A percentile compares a stretch with the other conserved stretches of the same genome.
Evolutionary conservation across 2,888 invertebrate genomes (phyloP).

Genomic region (Orthonevra nobilis): DNA sequence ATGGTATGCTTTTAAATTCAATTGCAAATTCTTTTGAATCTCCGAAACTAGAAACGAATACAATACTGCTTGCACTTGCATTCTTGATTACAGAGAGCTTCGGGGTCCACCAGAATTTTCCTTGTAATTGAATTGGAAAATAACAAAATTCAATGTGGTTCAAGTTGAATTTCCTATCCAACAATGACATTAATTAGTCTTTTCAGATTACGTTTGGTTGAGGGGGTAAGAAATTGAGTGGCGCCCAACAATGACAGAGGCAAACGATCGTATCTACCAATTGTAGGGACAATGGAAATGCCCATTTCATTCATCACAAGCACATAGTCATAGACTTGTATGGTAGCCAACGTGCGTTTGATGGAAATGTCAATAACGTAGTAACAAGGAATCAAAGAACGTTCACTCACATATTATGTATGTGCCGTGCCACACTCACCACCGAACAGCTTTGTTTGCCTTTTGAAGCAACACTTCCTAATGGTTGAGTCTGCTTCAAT

Average conservation of each 20-base stretch:
- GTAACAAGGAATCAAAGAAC: constrained; percentile 15
- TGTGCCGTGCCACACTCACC: background rate
- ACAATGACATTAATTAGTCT: constrained; percentile 25
- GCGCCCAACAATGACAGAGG: background rate
- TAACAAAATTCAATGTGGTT: background rate
- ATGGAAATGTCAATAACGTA: constrained; percentile 24
- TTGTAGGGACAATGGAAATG: constrained; percentile 21
- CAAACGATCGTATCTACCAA: background rate
- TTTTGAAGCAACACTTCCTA: constrained; percentile 15
- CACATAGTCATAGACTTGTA: background rate
- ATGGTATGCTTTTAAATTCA: too few relatives aligned
- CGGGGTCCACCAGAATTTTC: background rate
- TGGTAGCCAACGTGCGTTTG: constrained; percentile 18
- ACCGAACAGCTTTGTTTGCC: constrained; percentile 9
- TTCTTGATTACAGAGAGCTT: background rate
- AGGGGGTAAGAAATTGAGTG: too few relatives aligned
- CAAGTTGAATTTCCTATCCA: background rate
- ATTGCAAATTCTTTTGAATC: too few relatives aligned
- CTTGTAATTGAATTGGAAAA: background rate
- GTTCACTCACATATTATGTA: too few relatives aligned
- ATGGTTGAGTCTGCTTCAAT: constrained; percentile 2
- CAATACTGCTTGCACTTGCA: too few relatives aligned
- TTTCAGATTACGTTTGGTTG: constrained; percentile 14
- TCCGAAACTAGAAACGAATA: too few relatives aligned
- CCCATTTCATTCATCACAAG: constrained; percentile 2